Evolutionary conservation across 1,140 invertebrate genomes (phyloP).

Genomic region (Drosophila sp.): DNA sequence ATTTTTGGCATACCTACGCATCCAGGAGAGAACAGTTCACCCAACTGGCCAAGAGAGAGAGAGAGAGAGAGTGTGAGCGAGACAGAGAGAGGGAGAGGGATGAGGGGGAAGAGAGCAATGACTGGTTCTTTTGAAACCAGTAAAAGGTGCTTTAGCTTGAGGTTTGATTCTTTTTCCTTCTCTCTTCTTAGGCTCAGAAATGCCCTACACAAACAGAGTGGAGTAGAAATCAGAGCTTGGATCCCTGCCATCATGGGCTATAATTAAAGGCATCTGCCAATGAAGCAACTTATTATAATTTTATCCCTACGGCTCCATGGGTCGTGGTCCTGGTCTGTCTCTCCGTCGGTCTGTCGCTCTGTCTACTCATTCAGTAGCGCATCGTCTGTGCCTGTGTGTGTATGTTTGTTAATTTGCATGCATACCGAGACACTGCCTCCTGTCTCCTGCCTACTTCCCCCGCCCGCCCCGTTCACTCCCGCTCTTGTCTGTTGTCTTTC

Average conservation of each 20-base stretch:
- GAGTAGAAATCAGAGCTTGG: slow-evolving; percentile 1
- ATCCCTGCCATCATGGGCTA: slow-evolving; percentile 27
- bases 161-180: not conserved
- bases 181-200: slow-evolving; percentile 1
- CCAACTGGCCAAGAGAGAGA: slow-evolving; percentile 32
- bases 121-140: slow-evolving; percentile 36
- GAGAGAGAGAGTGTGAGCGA: slow-evolving; percentile 3
- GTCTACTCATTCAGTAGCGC: slow-evolving; percentile 48
- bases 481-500: slow-evolving; percentile 27
- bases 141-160: slow-evolving; percentile 12
- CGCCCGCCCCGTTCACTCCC: not conserved
- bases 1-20: slow-evolving; percentile 82
- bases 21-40: slow-evolving; percentile 15
- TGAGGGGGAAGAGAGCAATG: not conserved
- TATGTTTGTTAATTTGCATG: slow-evolving; percentile 63
- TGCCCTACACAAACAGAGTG: slow-evolving; percentile 29
- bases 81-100: slow-evolving; percentile 2
- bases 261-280: slow-evolving; percentile 77
- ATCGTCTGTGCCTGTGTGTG: slow-evolving; percentile 9
- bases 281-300: slow-evolving; percentile 81
- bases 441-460: not conserved
- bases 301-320: slow-evolving; percentile 75
- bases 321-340: slow-evolving; percentile 20
- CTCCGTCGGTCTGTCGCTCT: slow-evolving; percentile 34
- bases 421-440: not conserved